phyloP scores from a whole-genome alignment of 2,113 vertebrate species.

The Rattus rattus region DNA sequence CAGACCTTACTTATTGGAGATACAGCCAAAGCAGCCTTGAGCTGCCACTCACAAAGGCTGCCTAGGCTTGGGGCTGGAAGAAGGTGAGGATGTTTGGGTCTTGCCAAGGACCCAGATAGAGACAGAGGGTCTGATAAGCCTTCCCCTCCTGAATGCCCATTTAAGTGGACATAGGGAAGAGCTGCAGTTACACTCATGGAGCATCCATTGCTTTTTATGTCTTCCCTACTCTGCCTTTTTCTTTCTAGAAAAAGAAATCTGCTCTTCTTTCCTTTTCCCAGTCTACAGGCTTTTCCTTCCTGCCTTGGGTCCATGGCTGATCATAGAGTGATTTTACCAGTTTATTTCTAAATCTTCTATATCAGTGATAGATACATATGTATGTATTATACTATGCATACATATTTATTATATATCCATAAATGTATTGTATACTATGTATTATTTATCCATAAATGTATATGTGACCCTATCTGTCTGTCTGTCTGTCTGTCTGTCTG shows the following conservation, averaged over 20 bases:
- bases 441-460: too few relatives aligned
- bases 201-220: not conserved
- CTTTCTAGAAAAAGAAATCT: not conserved
- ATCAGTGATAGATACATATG: not conserved
- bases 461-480: too few relatives aligned
- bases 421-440: too few relatives aligned
- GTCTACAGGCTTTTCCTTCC: not conserved
- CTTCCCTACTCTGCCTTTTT: not conserved
- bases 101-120: not conserved
- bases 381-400: too few relatives aligned
- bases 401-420: too few relatives aligned
- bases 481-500: not conserved
- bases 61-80: not conserved
- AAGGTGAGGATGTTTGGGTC: not conserved
- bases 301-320: not conserved
- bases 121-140: not conserved
- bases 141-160: too few relatives aligned
- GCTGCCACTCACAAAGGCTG: not conserved
- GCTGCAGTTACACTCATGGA: fast-evolving
- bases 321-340: not conserved
- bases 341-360: not conserved
- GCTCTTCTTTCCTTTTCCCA: not conserved
- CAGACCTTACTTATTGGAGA: not conserved
- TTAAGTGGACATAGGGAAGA: not conserved
- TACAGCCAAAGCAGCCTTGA: not conserved